These are phyloP conservation scores for Margarornis squamiger DNA, from an alignment of 2,797 vertebrate species.

Conservation along the genomic window DNA sequence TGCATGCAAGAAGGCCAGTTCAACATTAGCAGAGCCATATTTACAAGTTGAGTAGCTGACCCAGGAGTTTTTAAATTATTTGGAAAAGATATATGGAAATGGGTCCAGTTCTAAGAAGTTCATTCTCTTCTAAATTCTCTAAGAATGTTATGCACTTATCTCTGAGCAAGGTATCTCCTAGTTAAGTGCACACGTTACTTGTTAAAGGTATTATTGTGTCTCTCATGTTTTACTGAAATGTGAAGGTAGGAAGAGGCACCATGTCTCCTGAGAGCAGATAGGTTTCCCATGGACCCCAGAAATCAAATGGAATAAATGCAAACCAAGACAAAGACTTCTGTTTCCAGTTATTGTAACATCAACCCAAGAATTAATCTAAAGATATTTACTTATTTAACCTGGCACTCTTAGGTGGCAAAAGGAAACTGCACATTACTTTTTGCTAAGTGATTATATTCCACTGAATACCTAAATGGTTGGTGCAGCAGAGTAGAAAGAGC, in stretches of 20 bases:
- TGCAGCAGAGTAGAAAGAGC: not conserved
- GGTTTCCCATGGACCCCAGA: not conserved
- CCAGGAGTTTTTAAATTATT: not conserved
- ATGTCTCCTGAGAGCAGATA: not conserved
- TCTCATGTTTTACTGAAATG: not conserved
- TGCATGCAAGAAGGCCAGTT: not conserved
- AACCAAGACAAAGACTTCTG: not conserved
- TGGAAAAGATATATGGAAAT: not conserved
- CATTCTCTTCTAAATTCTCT: not conserved
- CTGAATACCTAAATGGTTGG: not conserved
- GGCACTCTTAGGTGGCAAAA: not conserved
- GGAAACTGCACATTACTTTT: not conserved
- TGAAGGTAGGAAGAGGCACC: not conserved
- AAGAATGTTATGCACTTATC: not conserved
- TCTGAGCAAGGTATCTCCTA: not conserved
- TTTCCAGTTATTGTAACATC: not conserved
- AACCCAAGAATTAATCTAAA: not conserved
- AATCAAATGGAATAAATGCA: not conserved
- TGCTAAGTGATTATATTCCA: not conserved
- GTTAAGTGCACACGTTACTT: not conserved
- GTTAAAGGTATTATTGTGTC: not conserved
- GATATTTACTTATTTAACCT: not conserved
- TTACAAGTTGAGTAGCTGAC: not conserved
- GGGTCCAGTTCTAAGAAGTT: not conserved
- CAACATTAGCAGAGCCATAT: not conserved